phyloP scores from a whole-genome alignment of 2,797 vertebrate species.

The Rhinoraja longicauda region DNA sequence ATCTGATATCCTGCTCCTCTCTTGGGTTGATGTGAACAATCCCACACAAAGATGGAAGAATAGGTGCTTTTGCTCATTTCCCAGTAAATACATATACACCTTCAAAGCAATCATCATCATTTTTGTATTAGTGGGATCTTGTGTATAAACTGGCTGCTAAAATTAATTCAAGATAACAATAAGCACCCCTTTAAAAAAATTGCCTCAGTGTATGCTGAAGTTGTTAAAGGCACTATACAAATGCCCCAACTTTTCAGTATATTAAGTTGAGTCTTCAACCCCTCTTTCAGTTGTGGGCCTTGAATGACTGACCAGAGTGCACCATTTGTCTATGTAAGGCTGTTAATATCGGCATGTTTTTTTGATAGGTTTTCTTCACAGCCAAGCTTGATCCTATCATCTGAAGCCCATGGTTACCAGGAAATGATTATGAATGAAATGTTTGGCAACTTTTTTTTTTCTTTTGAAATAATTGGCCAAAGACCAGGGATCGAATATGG shows the following conservation, averaged over 20 bases:
- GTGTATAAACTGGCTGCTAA: not conserved
- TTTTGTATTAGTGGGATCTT: not conserved
- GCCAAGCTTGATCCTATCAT: not conserved
- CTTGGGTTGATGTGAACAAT: not conserved
- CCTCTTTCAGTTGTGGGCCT: too few relatives aligned
- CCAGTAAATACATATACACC: not conserved
- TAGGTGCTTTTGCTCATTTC: not conserved
- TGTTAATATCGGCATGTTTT: not conserved
- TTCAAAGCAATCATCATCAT: not conserved
- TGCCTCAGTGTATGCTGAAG: not conserved
- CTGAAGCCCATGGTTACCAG: not conserved
- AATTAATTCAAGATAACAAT: not conserved
- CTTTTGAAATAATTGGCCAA: not conserved
- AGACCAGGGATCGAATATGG: not conserved
- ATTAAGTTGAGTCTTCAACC: not conserved
- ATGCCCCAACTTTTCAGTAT: not conserved
- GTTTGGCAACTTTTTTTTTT: too few relatives aligned
- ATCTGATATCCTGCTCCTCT: not conserved
- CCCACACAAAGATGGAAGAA: not conserved
- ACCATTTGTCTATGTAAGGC: not conserved
- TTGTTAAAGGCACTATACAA: not conserved
- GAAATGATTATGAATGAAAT: not conserved
- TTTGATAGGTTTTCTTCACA: not conserved
- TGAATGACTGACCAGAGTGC: too few relatives aligned
- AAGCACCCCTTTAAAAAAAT: not conserved